Conservation (phyloP, 2,797 vertebrate species). For the Phalanger gymnotis region DNA sequence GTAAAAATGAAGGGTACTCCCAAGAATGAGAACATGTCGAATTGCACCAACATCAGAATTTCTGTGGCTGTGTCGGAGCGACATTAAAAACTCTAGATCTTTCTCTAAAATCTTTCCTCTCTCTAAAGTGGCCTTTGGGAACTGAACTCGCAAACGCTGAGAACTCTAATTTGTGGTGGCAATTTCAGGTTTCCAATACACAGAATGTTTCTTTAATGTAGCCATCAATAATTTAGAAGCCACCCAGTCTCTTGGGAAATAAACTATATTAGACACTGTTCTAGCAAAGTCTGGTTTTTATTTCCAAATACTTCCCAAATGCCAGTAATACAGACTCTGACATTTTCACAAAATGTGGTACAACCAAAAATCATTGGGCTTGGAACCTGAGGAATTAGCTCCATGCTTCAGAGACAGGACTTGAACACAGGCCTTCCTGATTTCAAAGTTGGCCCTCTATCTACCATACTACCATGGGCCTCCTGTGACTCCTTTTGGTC, state of each 20-base stretch:
- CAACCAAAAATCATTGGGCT: neutral
- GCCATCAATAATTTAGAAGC: constrained; percentile 34
- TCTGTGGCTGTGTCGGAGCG: neutral
- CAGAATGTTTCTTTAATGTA: constrained; percentile 20
- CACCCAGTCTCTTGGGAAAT: constrained; percentile 23
- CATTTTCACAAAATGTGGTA: neutral
- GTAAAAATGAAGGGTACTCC: neutral
- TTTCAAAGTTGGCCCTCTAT: neutral
- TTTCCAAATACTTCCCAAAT: neutral
- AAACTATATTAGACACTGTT: neutral
- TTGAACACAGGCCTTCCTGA: neutral
- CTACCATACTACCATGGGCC: neutral
- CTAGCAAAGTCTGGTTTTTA: constrained; percentile 30
- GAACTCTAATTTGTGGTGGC: constrained; percentile 16
- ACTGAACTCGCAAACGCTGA: neutral
- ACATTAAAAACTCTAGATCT: neutral
- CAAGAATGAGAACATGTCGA: neutral
- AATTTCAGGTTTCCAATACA: constrained; percentile 50
- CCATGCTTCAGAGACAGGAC: neutral
- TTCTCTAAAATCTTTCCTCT: neutral
- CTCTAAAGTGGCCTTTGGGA: neutral
- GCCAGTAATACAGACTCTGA: neutral
- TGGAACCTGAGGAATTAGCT: neutral
- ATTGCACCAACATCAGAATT: neutral
- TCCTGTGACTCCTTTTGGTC: neutral